Evolutionary conservation across 2,113 vertebrate genomes (phyloP), one percentile per base, ranked within the genome.

Genomic region (Nicator chloris): DNA sequence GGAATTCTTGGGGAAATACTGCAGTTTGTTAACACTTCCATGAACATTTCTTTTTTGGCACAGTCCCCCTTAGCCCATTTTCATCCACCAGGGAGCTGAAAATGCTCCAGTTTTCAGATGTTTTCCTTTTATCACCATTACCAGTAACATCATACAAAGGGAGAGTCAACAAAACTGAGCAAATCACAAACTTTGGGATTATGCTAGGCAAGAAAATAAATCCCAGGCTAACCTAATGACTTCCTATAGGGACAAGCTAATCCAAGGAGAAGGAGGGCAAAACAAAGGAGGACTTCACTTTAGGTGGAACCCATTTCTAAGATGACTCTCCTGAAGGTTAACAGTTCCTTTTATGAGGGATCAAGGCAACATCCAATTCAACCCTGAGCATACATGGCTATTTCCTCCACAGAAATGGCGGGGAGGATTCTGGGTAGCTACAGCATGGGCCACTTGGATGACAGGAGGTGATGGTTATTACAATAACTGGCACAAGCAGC

Each of bases 311-410:
- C 40, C 39, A 40, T 49, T 88, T 82, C 88, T 83, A 86, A 64
- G 51, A 94, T 51, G 61, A 71, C 11, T 75, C 24, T 90, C 64
- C 72, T 57, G 51, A 91, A 93, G 27, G 33, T 73, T 77, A 75
- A 56, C 4, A 26, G 35, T 45, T 90, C 68, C 51, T 89, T 90
- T 87, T 47, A 24, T 37, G 44, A 93, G 87, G 64, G 61, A 88
- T 65, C 64, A 82, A 96, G 88, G 73, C 81, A 92, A 93, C 90
- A 83, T 64, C 83, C 80, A 92, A 87, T 59, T 92, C 28, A 90
- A 80, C 84, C 88, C 94, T 91, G 91, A 96, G 89, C 72, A 65
- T 39, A 63, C 31, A 19, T 31, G 63, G 59, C 82, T 88, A 73
- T 53, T 86, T 78, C 49, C 77, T 84, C 79, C 95, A 68, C 68